Percentiles rank a stretch among this genome's conserved stretches.
Conservation (phyloP, 2,797 vertebrate genomes). For the Pogoniulus pusillus region DNA sequence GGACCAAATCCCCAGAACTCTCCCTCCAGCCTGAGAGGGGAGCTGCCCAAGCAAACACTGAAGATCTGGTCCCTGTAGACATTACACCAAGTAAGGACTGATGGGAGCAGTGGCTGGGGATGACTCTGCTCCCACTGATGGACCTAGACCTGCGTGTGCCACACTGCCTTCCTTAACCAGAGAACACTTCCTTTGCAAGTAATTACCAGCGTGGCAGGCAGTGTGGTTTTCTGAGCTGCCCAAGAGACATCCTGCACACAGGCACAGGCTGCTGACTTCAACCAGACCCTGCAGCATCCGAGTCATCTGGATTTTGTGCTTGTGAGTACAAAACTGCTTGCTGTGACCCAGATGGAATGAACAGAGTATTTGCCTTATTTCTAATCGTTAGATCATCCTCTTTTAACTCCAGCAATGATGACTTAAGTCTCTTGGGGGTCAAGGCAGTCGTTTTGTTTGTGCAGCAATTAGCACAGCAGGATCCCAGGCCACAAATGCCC, state of each 20-base stretch:
- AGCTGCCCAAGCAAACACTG: neutral
- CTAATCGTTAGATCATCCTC: slow-evolving; percentile 53
- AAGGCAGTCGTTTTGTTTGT: slow-evolving; percentile 42
- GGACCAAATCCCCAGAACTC: neutral
- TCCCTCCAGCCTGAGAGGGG: neutral
- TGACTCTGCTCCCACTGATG: neutral
- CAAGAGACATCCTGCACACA: neutral
- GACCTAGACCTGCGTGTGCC: neutral
- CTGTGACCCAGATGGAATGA: slow-evolving; percentile 48
- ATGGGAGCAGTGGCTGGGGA: neutral
- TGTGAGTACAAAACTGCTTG: slow-evolving; percentile 19
- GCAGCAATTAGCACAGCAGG: slow-evolving; percentile 52
- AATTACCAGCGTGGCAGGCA: neutral
- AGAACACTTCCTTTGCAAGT: neutral
- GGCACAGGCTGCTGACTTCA: slow-evolving; percentile 1
- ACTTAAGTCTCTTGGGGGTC: slow-evolving; percentile 40
- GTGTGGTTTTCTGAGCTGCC: neutral
- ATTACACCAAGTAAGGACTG: fast-evolving
- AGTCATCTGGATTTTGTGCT: slow-evolving; percentile 43
- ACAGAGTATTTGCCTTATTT: slow-evolving; percentile 25
- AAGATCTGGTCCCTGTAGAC: neutral
- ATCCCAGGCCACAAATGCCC: slow-evolving; percentile 25
- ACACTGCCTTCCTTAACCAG: neutral
- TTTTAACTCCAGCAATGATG: slow-evolving; percentile 46
- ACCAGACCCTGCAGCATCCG: neutral